Evolutionary conservation across 2,888 invertebrate genomes (phyloP).

Genomic region (Lapara coniferarum): DNA sequence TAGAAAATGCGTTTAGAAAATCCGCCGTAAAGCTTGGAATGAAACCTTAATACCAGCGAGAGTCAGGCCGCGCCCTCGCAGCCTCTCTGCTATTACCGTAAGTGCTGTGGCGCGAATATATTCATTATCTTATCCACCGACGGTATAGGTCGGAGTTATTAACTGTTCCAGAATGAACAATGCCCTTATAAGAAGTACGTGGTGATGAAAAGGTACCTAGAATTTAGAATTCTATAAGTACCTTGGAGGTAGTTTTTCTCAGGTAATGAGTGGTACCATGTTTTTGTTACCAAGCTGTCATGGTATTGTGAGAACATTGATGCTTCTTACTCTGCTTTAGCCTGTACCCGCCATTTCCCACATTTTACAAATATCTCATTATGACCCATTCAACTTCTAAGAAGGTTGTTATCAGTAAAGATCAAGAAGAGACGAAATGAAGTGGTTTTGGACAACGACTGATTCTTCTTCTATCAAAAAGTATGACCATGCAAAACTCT

Average conservation of each 20-base stretch:
- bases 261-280: no score
- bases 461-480: no score
- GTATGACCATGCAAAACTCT: no score
- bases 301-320: no score
- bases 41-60: background rate
- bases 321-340: no score
- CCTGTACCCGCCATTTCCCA: no score
- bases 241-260: background rate
- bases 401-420: no score
- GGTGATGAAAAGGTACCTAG: background rate
- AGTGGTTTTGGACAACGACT: no score
- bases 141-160: conserved; percentile 9
- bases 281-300: no score
- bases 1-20: background rate
- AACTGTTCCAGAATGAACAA: conserved; percentile 13
- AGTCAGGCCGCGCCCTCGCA: conserved; percentile 21
- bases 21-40: background rate
- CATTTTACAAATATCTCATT: no score
- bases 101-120: conserved; percentile 16
- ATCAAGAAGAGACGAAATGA: no score
- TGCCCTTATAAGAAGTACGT: background rate
- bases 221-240: background rate
- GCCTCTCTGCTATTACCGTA: conserved; percentile 18
- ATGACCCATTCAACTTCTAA: no score
- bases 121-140: conserved; percentile 8